phyloP scores from a whole-genome alignment of 2,113 vertebrate species.

The Brevimyrus niger region DNA sequence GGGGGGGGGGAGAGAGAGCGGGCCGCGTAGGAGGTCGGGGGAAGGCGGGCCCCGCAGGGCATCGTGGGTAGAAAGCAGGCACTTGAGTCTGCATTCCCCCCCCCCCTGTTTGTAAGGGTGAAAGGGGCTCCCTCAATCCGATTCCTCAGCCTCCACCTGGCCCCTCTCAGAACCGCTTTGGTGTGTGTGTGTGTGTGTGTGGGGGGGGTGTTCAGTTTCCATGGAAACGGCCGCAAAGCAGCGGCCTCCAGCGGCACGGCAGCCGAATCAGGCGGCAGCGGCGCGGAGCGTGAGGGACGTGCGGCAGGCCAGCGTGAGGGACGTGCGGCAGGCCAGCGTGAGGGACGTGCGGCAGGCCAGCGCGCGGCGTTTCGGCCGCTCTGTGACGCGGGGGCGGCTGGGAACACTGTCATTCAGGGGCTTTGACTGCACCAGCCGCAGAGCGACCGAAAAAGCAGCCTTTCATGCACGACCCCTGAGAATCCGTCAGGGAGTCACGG shows the following conservation, averaged over 20 bases:
- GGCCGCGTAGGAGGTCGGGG: background rate
- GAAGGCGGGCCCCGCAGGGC: background rate
- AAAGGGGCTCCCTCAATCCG: background rate
- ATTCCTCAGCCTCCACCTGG: conserved; percentile 48
- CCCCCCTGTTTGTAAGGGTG: background rate
- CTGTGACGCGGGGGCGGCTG: background rate
- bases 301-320: no score
- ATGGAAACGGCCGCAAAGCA: conserved; percentile 34
- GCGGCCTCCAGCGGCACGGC: background rate
- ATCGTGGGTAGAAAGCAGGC: conserved; percentile 22
- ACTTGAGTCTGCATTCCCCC: conserved; percentile 5
- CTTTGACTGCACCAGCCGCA: background rate
- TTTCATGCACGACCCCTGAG: background rate
- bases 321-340: no score
- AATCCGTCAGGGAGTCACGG: background rate
- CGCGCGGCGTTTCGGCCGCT: background rate
- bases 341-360: no score
- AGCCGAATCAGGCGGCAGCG: background rate
- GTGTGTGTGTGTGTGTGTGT: background rate
- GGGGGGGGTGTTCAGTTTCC: conserved; percentile 38
- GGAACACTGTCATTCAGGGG: background rate
- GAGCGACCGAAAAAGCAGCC: background rate
- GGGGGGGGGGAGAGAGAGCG: background rate
- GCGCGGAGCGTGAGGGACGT: background rate
- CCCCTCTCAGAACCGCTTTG: conserved; percentile 36